Conservation (phyloP, 2,113 vertebrate genomes). For the Myanophis thanlyinensis region DNA sequence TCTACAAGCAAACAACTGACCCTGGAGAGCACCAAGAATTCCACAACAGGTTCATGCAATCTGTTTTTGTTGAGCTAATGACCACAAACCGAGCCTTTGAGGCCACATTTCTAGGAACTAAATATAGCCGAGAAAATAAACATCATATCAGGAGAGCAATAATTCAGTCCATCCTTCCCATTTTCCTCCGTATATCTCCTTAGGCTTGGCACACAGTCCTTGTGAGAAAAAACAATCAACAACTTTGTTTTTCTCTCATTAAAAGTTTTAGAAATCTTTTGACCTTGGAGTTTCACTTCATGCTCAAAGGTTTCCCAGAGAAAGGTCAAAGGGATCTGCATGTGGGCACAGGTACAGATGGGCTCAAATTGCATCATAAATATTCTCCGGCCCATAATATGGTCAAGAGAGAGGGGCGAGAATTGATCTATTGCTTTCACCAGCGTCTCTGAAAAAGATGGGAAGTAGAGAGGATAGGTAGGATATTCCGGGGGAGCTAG, state of each 20-base stretch:
- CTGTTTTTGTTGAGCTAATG: neutral
- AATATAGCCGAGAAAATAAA: neutral
- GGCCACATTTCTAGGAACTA: neutral
- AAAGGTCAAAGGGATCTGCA: neutral
- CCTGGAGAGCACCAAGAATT: neutral
- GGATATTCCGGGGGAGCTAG: conserved; percentile 14
- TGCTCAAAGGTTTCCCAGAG: conserved; percentile 44
- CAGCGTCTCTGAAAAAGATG: conserved; percentile 5
- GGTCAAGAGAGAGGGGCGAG: neutral
- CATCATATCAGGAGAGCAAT: neutral
- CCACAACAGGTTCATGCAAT: accelerated
- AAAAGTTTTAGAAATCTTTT: conserved; percentile 34
- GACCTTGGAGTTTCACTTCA: conserved; percentile 28
- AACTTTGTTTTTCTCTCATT: neutral
- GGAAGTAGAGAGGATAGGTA: too few relatives aligned
- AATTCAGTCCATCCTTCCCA: neutral
- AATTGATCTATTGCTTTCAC: conserved; percentile 56
- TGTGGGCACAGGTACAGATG: neutral
- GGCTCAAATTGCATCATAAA: conserved; percentile 38
- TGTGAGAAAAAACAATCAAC: neutral
- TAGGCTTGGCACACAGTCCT: neutral
- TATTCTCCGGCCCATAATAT: conserved; percentile 34
- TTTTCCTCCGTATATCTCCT: neutral
- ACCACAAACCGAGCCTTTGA: accelerated
- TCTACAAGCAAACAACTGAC: neutral